Percentiles rank a stretch among this genome's conserved stretches.
Evolutionary conservation across 2,888 invertebrate genomes (phyloP).

Genomic region (Hirtodrosophila histrioides): DNA sequence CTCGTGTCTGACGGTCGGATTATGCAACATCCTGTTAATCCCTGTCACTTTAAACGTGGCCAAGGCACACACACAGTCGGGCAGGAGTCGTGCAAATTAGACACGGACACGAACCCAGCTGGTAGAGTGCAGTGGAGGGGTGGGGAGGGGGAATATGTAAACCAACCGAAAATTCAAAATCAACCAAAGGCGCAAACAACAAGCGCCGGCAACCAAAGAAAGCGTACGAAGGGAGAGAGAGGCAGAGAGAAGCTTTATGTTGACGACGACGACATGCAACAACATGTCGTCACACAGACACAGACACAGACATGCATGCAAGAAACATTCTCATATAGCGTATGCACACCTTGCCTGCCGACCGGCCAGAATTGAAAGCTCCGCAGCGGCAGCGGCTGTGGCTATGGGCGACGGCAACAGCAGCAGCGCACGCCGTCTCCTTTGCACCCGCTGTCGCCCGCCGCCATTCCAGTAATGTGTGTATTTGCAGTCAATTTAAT

Average conservation of each 20-base stretch:
- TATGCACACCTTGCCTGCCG: constrained; percentile 58
- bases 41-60: constrained; percentile 78
- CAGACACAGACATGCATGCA: constrained; percentile 28
- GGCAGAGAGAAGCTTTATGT: constrained; percentile 37
- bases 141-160: constrained; percentile 28
- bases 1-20: constrained; percentile 72
- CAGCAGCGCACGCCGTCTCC: constrained; percentile 22
- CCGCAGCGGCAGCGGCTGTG: constrained; percentile 11
- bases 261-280: constrained; percentile 66
- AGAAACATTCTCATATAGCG: constrained; percentile 29
- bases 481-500: constrained; percentile 83
- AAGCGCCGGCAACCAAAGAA: constrained; percentile 11
- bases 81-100: constrained; percentile 66
- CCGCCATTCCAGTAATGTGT: constrained; percentile 29
- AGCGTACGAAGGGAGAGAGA: background rate
- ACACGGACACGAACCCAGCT: constrained; percentile 42
- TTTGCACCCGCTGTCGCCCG: constrained; percentile 11
- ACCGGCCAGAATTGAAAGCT: constrained; percentile 45
- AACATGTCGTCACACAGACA: constrained; percentile 61
- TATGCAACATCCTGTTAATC: constrained; percentile 83
- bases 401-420: constrained; percentile 1
- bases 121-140: too few species aligned
- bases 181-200: constrained; percentile 49
- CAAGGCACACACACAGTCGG: constrained; percentile 40
- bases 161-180: constrained; percentile 59